These are phyloP conservation scores for Megalonaias nervosa DNA, from an alignment of 1,140 invertebrate genomes.

Conservation along the genomic window DNA sequence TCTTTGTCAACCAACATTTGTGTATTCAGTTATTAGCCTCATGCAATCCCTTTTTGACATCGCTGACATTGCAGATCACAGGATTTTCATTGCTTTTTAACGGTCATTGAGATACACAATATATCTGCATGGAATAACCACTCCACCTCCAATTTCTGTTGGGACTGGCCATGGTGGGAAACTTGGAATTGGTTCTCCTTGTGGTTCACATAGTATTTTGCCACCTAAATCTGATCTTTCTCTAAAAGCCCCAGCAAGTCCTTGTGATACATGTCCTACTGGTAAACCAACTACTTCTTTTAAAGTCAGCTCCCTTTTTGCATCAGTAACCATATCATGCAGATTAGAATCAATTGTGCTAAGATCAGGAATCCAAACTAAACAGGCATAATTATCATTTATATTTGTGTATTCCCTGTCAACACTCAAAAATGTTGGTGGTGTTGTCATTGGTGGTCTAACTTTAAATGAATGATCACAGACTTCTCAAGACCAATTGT, in stretches of 20 bases:
- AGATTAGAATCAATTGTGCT: not conserved
- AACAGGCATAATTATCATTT: constrained; percentile 14
- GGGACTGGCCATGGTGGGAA: constrained; percentile 21
- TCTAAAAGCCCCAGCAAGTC: constrained; percentile 1
- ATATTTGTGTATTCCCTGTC: constrained; percentile 9
- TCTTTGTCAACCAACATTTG: no score
- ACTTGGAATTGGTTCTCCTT: constrained; percentile 13
- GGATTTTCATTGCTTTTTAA: no score
- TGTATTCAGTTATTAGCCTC: no score
- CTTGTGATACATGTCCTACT: constrained; percentile 23
- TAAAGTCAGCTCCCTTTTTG: not conserved
- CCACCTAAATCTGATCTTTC: constrained; percentile 9
- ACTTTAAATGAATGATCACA: constrained; percentile 10
- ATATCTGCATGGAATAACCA: no score
- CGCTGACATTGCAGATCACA: no score
- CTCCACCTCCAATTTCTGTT: constrained; percentile 14
- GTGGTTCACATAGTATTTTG: constrained; percentile 6
- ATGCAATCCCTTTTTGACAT: no score
- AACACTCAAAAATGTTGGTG: not conserved
- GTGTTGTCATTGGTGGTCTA: constrained; percentile 3
- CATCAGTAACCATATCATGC: constrained; percentile 12
- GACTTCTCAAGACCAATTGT: not conserved
- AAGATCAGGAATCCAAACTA: constrained; percentile 16
- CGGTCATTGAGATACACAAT: no score
- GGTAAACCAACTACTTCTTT: constrained; percentile 14